Conservation (phyloP, 2,888 invertebrate species). For the Gandaritis pyraliata region DNA sequence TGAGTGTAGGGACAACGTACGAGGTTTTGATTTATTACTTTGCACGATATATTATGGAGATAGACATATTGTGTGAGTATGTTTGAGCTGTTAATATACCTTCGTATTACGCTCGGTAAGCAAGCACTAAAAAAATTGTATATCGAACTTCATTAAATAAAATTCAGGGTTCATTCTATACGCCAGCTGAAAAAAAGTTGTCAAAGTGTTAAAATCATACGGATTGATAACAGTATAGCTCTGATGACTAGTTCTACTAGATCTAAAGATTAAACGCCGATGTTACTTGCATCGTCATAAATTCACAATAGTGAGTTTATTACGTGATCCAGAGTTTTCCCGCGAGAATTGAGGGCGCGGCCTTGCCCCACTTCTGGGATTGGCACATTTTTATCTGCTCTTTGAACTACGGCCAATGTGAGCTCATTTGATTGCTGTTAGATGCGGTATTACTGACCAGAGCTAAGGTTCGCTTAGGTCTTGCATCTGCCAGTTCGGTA, state of each 20-base stretch:
- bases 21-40: not conserved
- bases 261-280: slow-evolving; percentile 26
- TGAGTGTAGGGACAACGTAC: slow-evolving; percentile 48
- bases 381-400: slow-evolving; percentile 80
- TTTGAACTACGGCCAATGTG: slow-evolving; percentile 66
- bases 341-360: slow-evolving; percentile 72
- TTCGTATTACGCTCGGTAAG: too few species aligned
- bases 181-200: too few species aligned
- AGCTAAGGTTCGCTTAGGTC: slow-evolving; percentile 1
- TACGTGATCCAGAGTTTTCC: slow-evolving; percentile 62
- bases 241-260: slow-evolving; percentile 9
- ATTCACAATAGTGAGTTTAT: slow-evolving; percentile 61
- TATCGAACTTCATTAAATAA: too few species aligned
- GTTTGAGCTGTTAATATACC: too few species aligned
- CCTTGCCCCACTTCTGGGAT: slow-evolving; percentile 78
- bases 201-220: not conserved
- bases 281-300: slow-evolving; percentile 44
- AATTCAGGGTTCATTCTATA: too few species aligned
- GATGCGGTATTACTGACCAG: slow-evolving; percentile 31
- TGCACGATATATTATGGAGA: not conserved
- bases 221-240: not conserved
- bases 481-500: not conserved
- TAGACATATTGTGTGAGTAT: too few species aligned
- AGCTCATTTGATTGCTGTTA: slow-evolving; percentile 59
- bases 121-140: too few species aligned